Percentiles rank a stretch among this genome's conserved stretches.
Conservation (phyloP, 2,797 vertebrate species). For the Spinibarbus caldwelli region DNA sequence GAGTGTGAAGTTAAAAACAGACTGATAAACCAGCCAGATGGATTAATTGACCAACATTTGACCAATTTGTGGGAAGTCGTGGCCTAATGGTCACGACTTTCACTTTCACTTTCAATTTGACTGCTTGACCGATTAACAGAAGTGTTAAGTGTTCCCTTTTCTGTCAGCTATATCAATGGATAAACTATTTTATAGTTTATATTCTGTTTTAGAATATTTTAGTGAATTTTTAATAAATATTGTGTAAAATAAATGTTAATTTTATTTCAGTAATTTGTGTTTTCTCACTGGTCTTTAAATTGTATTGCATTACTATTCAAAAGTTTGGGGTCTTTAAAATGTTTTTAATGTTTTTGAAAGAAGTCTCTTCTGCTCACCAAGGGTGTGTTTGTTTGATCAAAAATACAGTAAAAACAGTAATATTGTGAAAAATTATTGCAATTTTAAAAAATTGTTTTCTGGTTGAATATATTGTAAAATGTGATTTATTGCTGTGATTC, state of each 20-base stretch:
- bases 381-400: background rate
- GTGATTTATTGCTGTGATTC: background rate
- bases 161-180: background rate
- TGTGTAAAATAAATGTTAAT: background rate
- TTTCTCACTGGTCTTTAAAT: too few species aligned
- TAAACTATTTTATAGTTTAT: too few species aligned
- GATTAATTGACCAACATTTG: background rate
- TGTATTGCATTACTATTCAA: background rate
- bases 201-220: background rate
- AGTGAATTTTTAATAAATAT: background rate
- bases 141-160: background rate
- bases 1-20: conserved; percentile 17
- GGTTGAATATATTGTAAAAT: background rate
- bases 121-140: background rate
- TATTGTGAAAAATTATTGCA: background rate
- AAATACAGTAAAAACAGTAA: background rate
- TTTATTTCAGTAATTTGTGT: background rate
- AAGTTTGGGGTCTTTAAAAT: background rate
- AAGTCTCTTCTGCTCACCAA: background rate
- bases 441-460: background rate
- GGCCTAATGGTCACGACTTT: too few species aligned
- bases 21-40: too few species aligned
- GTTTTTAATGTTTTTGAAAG: background rate
- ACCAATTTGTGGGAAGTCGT: too few species aligned
- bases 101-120: too few species aligned